Evolutionary conservation across 1,140 invertebrate genomes (phyloP), one percentile per base, ranked within the genome.

Genomic region (Pollicipes pollicipes): DNA sequence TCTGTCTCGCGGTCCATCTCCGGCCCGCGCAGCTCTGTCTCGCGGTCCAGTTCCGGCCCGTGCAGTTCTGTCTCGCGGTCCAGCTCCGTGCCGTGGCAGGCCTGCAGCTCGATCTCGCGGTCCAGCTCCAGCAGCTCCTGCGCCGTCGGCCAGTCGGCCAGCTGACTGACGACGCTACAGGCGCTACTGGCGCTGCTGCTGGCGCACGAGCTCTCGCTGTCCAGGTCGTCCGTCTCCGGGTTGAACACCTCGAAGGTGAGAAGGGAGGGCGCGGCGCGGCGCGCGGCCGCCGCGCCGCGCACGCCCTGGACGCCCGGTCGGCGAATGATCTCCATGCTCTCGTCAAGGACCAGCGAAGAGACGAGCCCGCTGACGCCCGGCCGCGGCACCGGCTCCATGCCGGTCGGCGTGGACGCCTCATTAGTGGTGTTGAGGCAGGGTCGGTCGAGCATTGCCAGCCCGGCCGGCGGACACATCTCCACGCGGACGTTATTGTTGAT

Each of bases 211-310:
- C 89, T 91, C 78, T 93, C 91, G 75, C 89, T 92, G 76, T 93
- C 91, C 78, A 91, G 84, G 76, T 94, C 91, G 78, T 94, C 91
- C 13, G 88, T 91, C 76, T 91, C 91, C 0, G 91, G 91, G 80
- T 94, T 93, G 76, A 92, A 94, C 10, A 93, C 80, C 77, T 93
- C 91, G 69, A 93, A 79, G 1, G 88, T 88, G 70, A 91, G 81
- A 24, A 91, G 77, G 70, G 88, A 86, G 0, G 89, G 89, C 45
- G 88, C 81, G 32, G 76, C 76, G 58, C 74, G 73, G 37, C 75
- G 72, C 21, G 74, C 74, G 30, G 73, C 75, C 68, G 75, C 74
- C 32, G 75, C 74, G 66, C 73, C 72, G 21, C 73, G 69, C 24
- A 70, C 69, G 31, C 35, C 71, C 30, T 70, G 70, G n/a, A 63